These are phyloP conservation scores for Tympanoctomys barrerae DNA, from an alignment of 2,797 vertebrate genomes.

Conservation along the genomic window DNA sequence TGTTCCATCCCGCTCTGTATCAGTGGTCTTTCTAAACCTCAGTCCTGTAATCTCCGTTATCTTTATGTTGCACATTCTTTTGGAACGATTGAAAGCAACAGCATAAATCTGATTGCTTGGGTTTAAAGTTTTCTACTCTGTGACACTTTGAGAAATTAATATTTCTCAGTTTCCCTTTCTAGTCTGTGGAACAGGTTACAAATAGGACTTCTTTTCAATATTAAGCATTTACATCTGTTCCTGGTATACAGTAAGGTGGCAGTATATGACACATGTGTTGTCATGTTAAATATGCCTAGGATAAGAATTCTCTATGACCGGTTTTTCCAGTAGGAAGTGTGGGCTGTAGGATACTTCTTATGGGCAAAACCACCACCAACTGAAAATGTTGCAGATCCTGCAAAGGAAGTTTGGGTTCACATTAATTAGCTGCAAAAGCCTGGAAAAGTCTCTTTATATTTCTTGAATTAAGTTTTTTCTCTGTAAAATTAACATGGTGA, in stretches of 20 bases:
- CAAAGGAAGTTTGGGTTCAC: neutral
- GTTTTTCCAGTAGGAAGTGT: neutral
- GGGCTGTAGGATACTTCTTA: neutral
- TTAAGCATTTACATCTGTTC: neutral
- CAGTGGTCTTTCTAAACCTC: neutral
- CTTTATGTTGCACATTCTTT: neutral
- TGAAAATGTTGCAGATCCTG: neutral
- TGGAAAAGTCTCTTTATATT: conserved; percentile 1
- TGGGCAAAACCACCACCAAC: neutral
- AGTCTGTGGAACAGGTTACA: neutral
- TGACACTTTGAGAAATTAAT: conserved; percentile 36
- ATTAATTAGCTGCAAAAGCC: neutral
- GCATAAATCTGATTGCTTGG: neutral
- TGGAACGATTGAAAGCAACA: neutral
- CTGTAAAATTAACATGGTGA: neutral
- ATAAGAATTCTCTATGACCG: neutral
- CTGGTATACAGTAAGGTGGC: neutral
- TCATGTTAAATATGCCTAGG: neutral
- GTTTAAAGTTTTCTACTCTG: neutral
- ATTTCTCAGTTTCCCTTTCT: conserved; percentile 59
- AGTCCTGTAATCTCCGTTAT: neutral
- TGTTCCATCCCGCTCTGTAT: neutral
- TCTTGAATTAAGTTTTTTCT: conserved; percentile 6
- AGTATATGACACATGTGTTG: neutral
- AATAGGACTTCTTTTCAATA: neutral